Conservation (phyloP, 2,113 vertebrate genomes). For the Atherinomorus stipes region DNA sequence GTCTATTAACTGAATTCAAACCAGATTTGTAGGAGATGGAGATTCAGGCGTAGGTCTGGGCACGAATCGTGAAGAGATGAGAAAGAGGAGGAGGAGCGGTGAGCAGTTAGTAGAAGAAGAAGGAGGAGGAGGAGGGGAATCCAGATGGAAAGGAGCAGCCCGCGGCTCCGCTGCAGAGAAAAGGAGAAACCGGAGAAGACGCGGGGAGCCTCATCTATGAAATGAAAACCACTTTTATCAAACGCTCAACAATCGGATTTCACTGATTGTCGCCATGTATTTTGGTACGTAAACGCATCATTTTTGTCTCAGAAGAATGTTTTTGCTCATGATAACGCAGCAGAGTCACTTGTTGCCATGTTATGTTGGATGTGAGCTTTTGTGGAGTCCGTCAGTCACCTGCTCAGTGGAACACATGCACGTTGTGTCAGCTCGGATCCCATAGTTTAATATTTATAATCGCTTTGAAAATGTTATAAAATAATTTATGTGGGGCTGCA, state of each 20-base stretch:
- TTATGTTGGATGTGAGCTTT: slow-evolving; percentile 24
- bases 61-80: slow-evolving; percentile 38
- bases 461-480: background rate
- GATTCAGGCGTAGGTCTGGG: slow-evolving; percentile 24
- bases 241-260: slow-evolving; percentile 43
- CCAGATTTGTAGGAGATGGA: slow-evolving; percentile 30
- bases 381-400: slow-evolving; percentile 31
- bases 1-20: slow-evolving; percentile 48
- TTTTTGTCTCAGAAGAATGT: background rate
- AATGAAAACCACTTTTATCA: slow-evolving; percentile 46
- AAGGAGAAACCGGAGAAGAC: slow-evolving; percentile 35
- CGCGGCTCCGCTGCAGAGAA: slow-evolving; percentile 52
- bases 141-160: slow-evolving; percentile 70
- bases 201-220: slow-evolving; percentile 31
- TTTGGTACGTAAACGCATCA: slow-evolving; percentile 65
- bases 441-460: background rate
- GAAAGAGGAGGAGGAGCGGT: slow-evolving; percentile 30
- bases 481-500: too few species aligned
- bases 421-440: too few species aligned
- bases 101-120: slow-evolving; percentile 26
- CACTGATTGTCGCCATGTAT: slow-evolving; percentile 53
- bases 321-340: background rate
- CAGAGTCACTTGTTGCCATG: slow-evolving; percentile 72
- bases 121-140: slow-evolving; percentile 48
- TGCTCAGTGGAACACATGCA: too few species aligned